Percentiles rank a stretch among this genome's conserved stretches.
Evolutionary conservation across 2,113 vertebrate genomes (phyloP).

Genomic region (Siniperca knerii): DNA sequence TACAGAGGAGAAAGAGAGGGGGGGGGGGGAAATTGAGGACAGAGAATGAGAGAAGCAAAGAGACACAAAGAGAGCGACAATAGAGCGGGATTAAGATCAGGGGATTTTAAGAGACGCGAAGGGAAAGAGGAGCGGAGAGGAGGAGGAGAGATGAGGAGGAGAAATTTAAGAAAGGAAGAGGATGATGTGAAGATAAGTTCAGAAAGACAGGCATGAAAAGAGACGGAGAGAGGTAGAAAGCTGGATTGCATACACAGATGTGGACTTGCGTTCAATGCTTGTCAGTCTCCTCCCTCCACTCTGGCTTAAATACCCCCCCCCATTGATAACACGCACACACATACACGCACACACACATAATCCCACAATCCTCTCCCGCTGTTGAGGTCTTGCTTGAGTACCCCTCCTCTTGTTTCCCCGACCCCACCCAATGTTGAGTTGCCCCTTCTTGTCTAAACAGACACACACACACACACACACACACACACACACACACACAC

Average conservation of each 20-base stretch:
- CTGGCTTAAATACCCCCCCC: constrained; percentile 71
- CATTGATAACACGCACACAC: constrained; percentile 41
- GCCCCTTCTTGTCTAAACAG: constrained; percentile 48
- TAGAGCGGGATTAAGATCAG: constrained; percentile 60
- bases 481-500: constrained; percentile 26
- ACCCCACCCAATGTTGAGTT: constrained; percentile 52
- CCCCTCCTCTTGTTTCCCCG: constrained; percentile 56
- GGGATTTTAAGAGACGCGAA: constrained; percentile 38
- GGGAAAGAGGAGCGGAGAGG: background rate
- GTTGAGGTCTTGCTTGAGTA: constrained; percentile 56
- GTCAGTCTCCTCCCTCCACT: constrained; percentile 57
- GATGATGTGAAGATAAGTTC: constrained; percentile 40
- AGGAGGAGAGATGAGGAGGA: constrained; percentile 4
- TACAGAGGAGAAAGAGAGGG: background rate
- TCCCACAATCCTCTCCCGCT: constrained; percentile 78
- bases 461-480: constrained; percentile 32
- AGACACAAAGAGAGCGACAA: constrained; percentile 54
- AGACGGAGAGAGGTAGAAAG: constrained; percentile 44
- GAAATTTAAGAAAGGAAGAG: constrained; percentile 18
- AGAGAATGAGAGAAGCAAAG: constrained; percentile 35
- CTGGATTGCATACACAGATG: constrained; percentile 68
- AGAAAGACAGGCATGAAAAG: constrained; percentile 38
- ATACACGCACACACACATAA: constrained; percentile 71
- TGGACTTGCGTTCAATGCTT: constrained; percentile 62
- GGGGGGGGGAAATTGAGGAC: constrained; percentile 15